A percentile compares a stretch with the other conserved stretches of the same genome.
Evolutionary conservation across 2,797 vertebrate genomes (phyloP).

Genomic region (Chrysocyon brachyurus): DNA sequence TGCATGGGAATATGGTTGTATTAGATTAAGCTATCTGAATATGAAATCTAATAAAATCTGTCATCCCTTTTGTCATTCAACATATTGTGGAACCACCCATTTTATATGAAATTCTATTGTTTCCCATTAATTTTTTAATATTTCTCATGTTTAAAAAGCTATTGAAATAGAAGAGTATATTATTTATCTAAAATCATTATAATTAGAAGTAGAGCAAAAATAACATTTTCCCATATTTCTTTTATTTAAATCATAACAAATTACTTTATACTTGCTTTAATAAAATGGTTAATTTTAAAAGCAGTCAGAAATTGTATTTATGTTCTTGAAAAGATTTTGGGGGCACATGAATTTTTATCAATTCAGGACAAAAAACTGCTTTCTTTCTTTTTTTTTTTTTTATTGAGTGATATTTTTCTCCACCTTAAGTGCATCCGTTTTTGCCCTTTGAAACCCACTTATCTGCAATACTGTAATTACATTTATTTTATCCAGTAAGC

Average conservation of each 20-base stretch:
- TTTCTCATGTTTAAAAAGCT: not conserved
- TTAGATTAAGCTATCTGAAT: not conserved
- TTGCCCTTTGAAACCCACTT: not conserved
- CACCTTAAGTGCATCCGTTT: not conserved
- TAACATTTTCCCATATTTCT: conserved; percentile 1
- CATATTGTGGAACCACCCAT: not conserved
- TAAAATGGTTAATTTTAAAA: not conserved
- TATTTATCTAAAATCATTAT: conserved; percentile 8
- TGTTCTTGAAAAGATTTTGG: not conserved
- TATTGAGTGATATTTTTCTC: not conserved
- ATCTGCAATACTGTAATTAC: not conserved
- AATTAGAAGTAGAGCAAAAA: not conserved
- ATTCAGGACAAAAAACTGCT: not conserved
- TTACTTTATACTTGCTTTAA: conserved; percentile 24
- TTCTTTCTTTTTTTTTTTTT: not conserved
- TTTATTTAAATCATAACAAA: not conserved
- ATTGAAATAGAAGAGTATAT: not conserved
- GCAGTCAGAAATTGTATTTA: not conserved
- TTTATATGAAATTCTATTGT: conserved; percentile 36
- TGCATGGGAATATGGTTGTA: not conserved
- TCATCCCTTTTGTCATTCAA: not conserved
- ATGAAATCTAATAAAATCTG: not conserved
- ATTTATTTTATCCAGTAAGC: not conserved
- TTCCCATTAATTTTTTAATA: not conserved
- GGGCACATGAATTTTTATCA: not conserved